Evolutionary conservation across 2,113 vertebrate genomes (phyloP).

Genomic region (Galemys pyrenaicus): DNA sequence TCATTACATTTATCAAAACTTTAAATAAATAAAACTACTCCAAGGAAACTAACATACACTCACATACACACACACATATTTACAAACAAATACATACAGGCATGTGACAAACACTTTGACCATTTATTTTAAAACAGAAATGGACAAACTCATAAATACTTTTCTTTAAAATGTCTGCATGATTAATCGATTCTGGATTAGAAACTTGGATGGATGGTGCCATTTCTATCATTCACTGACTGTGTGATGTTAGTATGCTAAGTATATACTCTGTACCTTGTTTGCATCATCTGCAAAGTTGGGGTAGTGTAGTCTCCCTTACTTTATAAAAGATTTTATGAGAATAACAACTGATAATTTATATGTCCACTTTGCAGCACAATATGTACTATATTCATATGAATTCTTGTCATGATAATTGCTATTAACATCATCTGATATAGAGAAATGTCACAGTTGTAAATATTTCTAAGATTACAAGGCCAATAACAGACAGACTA

Average conservation of each 20-base stretch:
- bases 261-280: not conserved
- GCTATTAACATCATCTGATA: not conserved
- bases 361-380: not conserved
- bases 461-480: slow-evolving; percentile 28
- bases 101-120: not conserved
- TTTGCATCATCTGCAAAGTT: slow-evolving; percentile 13
- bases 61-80: not conserved
- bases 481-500: not conserved
- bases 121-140: not conserved
- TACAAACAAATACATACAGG: not conserved
- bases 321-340: not conserved
- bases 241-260: not conserved
- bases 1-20: not conserved
- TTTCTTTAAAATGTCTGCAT: not conserved
- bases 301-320: not conserved
- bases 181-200: not conserved
- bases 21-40: not conserved
- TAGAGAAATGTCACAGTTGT: slow-evolving; percentile 21
- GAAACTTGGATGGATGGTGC: fast-evolving
- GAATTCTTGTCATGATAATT: not conserved
- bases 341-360: not conserved
- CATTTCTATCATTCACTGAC: not conserved
- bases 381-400: not conserved
- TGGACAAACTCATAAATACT: not conserved
- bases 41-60: not conserved